Evolutionary conservation across 1,140 invertebrate species (phyloP).

Genomic region (Drosophila santomea): DNA sequence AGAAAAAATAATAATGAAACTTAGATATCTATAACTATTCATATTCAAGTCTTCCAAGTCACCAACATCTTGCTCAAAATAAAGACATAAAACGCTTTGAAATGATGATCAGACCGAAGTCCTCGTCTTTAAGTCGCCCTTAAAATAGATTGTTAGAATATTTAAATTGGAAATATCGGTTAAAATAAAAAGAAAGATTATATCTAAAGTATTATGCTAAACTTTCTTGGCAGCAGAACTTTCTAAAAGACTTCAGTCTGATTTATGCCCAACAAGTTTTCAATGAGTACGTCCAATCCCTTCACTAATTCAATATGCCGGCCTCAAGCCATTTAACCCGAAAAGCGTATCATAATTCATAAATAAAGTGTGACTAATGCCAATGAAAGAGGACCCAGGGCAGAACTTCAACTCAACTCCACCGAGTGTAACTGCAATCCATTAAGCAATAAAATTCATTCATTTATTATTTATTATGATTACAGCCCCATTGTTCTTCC

Average conservation of each 20-base stretch:
- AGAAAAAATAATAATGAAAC: too few relatives aligned
- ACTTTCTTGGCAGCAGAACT: too few relatives aligned
- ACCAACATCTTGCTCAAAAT: too few relatives aligned
- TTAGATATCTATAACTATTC: neutral
- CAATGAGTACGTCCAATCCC: conserved; percentile 5
- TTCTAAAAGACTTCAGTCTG: neutral
- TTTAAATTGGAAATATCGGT: too few relatives aligned
- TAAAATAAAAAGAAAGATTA: too few relatives aligned
- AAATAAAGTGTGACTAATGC: conserved; percentile 84
- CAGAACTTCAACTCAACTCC: conserved; percentile 55
- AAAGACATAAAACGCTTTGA: too few relatives aligned
- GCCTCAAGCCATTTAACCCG: conserved; percentile 34
- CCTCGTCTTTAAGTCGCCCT: too few relatives aligned
- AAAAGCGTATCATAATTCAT: conserved; percentile 73
- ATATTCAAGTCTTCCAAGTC: too few relatives aligned
- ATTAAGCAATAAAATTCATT: conserved; percentile 83
- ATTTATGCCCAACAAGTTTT: neutral
- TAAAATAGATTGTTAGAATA: too few relatives aligned
- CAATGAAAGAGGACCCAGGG: conserved; percentile 40
- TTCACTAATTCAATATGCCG: conserved; percentile 29
- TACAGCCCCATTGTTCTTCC: conserved; percentile 76
- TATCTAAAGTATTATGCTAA: too few relatives aligned
- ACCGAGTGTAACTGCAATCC: conserved; percentile 77
- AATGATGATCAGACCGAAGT: too few relatives aligned
- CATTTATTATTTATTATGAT: conserved; percentile 84